A percentile compares a stretch with the other conserved stretches of the same genome.
phyloP scores from a whole-genome alignment of 2,113 vertebrate species.

The Sterrhoptilus dennistouni region DNA sequence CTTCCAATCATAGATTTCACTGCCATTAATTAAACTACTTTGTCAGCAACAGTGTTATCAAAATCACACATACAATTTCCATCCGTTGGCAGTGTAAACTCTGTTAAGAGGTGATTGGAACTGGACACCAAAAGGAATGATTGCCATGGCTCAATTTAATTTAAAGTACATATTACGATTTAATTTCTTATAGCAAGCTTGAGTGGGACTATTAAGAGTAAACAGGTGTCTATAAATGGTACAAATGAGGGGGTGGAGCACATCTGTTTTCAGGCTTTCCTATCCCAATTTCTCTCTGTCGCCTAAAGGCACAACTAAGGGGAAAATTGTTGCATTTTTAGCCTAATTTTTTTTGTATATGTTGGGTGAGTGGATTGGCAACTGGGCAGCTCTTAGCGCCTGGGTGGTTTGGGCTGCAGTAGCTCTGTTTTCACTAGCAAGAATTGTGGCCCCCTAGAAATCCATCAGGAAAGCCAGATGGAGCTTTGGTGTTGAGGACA shows the following conservation, averaged over 20 bases:
- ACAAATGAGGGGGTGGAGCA: background rate
- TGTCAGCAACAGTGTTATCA: conserved; percentile 6
- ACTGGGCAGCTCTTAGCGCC: background rate
- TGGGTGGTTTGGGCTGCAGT: background rate
- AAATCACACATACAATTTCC: conserved; percentile 14
- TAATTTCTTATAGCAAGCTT: background rate
- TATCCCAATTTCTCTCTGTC: background rate
- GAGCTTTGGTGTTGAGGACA: background rate
- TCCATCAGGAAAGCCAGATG: background rate
- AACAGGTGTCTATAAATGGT: background rate
- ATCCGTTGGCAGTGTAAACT: background rate
- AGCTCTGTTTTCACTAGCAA: background rate
- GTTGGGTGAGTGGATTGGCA: background rate
- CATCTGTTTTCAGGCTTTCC: conserved; percentile 30
- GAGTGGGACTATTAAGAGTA: background rate
- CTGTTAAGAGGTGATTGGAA: background rate
- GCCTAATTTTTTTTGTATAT: background rate
- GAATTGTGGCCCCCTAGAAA: background rate
- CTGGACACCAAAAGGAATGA: background rate
- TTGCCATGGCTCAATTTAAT: background rate
- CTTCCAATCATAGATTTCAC: conserved; percentile 39
- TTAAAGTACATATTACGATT: background rate
- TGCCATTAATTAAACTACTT: conserved; percentile 10
- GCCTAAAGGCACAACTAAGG: background rate
- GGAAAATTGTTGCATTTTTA: background rate